Evolutionary conservation across 2,113 vertebrate species (phyloP), one percentile per base, ranked within the genome.

Genomic region (Lepisosteus oculatus): DNA sequence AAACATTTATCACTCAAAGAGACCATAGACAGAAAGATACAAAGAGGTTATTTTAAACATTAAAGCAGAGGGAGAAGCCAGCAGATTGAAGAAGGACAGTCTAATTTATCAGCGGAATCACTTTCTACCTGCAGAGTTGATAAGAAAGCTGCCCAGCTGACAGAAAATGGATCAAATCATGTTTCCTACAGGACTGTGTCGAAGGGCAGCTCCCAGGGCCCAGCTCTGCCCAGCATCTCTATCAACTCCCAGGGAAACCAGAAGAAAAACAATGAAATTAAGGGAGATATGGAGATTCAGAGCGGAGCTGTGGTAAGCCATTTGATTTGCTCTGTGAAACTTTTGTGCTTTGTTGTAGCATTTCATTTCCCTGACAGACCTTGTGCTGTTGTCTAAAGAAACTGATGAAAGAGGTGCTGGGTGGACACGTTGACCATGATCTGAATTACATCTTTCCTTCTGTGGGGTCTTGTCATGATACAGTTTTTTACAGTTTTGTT

Each of bases 71-170:
- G 77, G 75, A 70, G 83, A 84, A 87, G 77, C 88, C 65, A 83
- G 87, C 51, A 81, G 85, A 87, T 83, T 86, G 88, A 89, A 81
- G 83, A 80, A 81, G 78, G 85, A 85, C 89, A 85, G 73, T 84
- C 81, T 88, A 83, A 91, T 93, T 92, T 89, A 93, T 91, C 89
- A 90, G 83, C 85, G 82, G 84, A 88, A 89, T 92, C 83, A 76
- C 87, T 88, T 89, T 90, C 77, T 86, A 91, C 86, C 86, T 93
- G 85, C 83, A 89, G 89, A 92, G 91, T 90, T 92, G 93, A 94
- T 93, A 90, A 92, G 89, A 90, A 89, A 86, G 88, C 82, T 81
- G 75, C 80, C 84, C 75, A 74, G 80, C 88, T 83, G 85, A 85
- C 84, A 80, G 89, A 92, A 88, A 90, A 88, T 80, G 83, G 88